phyloP scores from a whole-genome alignment of 2,888 invertebrate genomes.

The Phaedon cochleariae region DNA sequence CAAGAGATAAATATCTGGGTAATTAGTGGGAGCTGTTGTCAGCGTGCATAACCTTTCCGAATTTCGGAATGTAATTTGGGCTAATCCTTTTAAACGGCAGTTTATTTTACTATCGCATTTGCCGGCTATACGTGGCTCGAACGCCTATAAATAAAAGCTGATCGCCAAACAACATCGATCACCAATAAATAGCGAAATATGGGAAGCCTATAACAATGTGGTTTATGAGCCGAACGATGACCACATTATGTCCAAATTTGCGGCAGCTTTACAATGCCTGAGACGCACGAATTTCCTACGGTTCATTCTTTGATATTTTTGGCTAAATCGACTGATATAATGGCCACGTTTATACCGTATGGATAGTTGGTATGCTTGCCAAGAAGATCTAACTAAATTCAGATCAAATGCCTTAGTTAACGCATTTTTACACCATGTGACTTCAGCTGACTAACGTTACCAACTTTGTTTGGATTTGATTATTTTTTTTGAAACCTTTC shows the following conservation, averaged over 20 bases:
- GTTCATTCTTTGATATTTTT: background rate
- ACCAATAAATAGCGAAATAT: slow-evolving; percentile 53
- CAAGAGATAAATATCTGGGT: slow-evolving; percentile 16
- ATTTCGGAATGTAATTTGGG: slow-evolving; percentile 40
- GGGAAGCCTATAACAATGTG: slow-evolving; percentile 50
- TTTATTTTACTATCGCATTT: slow-evolving; percentile 50
- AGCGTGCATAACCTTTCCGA: slow-evolving; percentile 32
- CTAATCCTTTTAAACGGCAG: slow-evolving; percentile 45
- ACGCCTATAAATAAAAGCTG: slow-evolving; percentile 50
- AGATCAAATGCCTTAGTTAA: no score
- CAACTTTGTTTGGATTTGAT: no score
- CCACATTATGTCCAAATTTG: slow-evolving; percentile 33
- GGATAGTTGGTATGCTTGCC: no score
- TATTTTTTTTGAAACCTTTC: no score
- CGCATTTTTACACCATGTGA: no score
- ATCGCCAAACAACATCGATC: slow-evolving; percentile 52
- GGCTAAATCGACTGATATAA: background rate
- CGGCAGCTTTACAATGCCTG: background rate
- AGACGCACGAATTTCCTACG: background rate
- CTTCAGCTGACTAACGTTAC: no score
- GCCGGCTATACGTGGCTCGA: slow-evolving; percentile 39
- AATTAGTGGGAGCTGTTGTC: slow-evolving; percentile 15
- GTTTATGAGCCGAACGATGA: slow-evolving; percentile 45
- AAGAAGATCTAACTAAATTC: no score
- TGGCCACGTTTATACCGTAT: no score